phyloP scores from a whole-genome alignment of 2,113 vertebrate genomes.

The Lontra canadensis region DNA sequence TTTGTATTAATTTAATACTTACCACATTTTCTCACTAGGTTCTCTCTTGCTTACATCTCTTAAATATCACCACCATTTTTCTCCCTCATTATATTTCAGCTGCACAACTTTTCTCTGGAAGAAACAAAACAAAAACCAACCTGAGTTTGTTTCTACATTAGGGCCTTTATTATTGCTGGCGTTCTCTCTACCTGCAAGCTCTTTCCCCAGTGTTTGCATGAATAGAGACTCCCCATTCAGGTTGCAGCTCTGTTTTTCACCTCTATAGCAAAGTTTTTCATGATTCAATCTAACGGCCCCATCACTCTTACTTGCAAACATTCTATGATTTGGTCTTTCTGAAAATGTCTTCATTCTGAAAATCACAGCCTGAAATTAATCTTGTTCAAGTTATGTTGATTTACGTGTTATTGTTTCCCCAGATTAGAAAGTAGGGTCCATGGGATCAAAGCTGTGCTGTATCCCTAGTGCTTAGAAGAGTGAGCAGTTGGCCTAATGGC shows the following conservation, averaged over 20 bases:
- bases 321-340: background rate
- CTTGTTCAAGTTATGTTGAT: background rate
- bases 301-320: background rate
- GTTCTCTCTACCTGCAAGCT: rapidly evolving
- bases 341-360: background rate
- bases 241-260: background rate
- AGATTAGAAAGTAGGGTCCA: background rate
- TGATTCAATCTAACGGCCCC: background rate
- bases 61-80: background rate
- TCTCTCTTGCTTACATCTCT: background rate
- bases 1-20: background rate
- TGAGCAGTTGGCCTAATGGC: background rate
- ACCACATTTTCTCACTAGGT: background rate
- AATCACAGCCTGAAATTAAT: background rate
- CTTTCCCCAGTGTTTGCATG: rapidly evolving
- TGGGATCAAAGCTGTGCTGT: background rate
- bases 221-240: background rate
- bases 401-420: background rate
- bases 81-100: background rate
- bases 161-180: background rate
- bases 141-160: rapidly evolving
- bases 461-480: no score
- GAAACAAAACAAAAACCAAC: background rate
- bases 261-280: background rate
- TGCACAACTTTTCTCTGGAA: background rate